phyloP scores from a whole-genome alignment of 2,888 invertebrate genomes.

The Eristalis intricaria region DNA sequence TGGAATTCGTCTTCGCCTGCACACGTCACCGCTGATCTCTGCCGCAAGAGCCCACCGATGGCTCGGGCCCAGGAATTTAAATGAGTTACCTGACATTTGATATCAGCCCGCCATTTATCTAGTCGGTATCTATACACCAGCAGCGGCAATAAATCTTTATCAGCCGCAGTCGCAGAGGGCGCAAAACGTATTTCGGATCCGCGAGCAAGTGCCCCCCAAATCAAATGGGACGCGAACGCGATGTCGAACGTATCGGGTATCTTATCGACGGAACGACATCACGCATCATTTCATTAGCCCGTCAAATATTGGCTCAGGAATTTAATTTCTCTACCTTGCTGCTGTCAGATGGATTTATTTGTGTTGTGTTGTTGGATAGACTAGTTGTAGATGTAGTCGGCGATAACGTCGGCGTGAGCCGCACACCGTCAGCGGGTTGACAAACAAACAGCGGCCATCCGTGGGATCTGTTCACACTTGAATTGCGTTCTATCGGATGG shows the following conservation, averaged over 20 bases:
- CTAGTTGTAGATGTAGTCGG: conserved; percentile 33
- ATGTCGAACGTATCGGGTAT: conserved; percentile 19
- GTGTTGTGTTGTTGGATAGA: conserved; percentile 8
- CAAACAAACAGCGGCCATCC: background rate
- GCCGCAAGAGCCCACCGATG: background rate
- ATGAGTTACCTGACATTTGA: conserved; percentile 36
- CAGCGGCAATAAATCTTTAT: conserved; percentile 32
- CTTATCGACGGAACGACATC: conserved; percentile 42
- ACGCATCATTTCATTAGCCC: conserved; percentile 42
- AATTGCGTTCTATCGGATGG: conserved; percentile 18
- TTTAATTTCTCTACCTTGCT: conserved; percentile 16
- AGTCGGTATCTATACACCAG: background rate
- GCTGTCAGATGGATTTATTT: background rate
- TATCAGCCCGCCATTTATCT: conserved; percentile 13
- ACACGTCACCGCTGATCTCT: background rate
- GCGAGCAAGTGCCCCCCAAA: conserved; percentile 23
- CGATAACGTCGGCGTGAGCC: conserved; percentile 36
- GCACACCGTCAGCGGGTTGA: conserved; percentile 19
- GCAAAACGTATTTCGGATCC: background rate
- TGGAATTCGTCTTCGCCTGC: background rate
- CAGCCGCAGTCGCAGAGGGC: background rate
- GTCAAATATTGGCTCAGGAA: conserved; percentile 31
- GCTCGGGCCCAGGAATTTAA: conserved; percentile 19
- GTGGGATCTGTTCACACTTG: conserved; percentile 52
- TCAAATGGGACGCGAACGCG: background rate